phyloP scores from a whole-genome alignment of 2,113 vertebrate genomes.

The Ascaphus truei region DNA sequence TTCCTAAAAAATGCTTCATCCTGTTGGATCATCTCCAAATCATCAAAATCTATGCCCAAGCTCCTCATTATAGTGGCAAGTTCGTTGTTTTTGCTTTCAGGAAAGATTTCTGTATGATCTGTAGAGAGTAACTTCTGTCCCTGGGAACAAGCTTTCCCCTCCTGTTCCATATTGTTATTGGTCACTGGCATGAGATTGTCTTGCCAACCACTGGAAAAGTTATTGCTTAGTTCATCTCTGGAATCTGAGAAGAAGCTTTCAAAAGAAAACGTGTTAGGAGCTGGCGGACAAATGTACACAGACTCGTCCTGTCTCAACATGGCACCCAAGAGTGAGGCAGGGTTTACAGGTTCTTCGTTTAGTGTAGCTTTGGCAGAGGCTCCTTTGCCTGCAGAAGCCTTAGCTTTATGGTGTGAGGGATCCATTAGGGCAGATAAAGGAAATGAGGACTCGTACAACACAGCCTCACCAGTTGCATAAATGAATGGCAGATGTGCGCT shows the following conservation, averaged over 20 bases:
- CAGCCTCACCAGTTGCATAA: slow-evolving; percentile 76
- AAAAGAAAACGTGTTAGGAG: slow-evolving; percentile 51
- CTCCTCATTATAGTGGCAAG: slow-evolving; percentile 73
- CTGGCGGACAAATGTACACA: slow-evolving; percentile 65
- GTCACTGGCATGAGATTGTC: slow-evolving; percentile 46
- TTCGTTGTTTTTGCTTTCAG: slow-evolving; percentile 63
- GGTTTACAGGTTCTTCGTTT: slow-evolving; percentile 54
- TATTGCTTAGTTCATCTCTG: slow-evolving; percentile 39
- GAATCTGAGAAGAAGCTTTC: slow-evolving; percentile 47
- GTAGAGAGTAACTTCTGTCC: slow-evolving; percentile 44
- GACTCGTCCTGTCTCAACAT: slow-evolving; percentile 73
- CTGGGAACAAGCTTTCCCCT: slow-evolving; percentile 48
- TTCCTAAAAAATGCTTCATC: slow-evolving; percentile 68
- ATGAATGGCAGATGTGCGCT: slow-evolving; percentile 68
- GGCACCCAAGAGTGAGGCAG: slow-evolving; percentile 62
- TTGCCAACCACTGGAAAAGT: slow-evolving; percentile 49
- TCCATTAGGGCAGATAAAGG: slow-evolving; percentile 49
- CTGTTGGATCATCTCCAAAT: slow-evolving; percentile 65
- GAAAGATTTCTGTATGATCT: slow-evolving; percentile 47
- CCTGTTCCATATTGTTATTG: slow-evolving; percentile 52
- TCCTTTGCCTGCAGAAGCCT: slow-evolving; percentile 44
- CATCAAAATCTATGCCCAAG: slow-evolving; percentile 71
- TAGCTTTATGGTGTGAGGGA: slow-evolving; percentile 43
- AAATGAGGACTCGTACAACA: slow-evolving; percentile 66
- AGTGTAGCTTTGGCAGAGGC: slow-evolving; percentile 28